Base-by-base conservation (phyloP, 2,797 vertebrate species). In the Labeo calbasu region DNA sequence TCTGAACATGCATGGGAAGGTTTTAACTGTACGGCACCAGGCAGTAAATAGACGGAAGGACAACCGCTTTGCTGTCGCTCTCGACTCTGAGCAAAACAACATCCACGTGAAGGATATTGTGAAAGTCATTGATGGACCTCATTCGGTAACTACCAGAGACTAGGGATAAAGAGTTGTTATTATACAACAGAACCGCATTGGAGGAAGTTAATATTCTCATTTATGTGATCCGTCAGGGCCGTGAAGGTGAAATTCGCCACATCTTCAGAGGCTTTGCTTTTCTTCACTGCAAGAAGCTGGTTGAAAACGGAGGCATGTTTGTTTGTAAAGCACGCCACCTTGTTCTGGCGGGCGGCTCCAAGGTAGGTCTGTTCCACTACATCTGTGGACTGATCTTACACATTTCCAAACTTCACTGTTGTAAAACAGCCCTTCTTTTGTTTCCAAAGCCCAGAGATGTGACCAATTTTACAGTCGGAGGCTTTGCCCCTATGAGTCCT, bases 281-380 rank as follows among this genome's bases (percentile, higher is more conserved):
- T 91, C 95, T 98, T n/a, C 98, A 99, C 88, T 99, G 97, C 84
- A 99, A 99, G 93, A 98, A 98, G 89, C 90, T 99, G 91, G 97
- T 99, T 88, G 97, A 99, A 88, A 99, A 99, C 0, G 98, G 98
- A 0, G 98, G 98, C n/a, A 99, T 99, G 97, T 99, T 99, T 21
- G 98, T 98, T 3, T 99, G 98, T 85, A 99, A 97, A 90, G 96
- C 97, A 0, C 93, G 97, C 1, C 97, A 98, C 89, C 89, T 99
- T 23, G 97, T 99, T 17, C 83, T 99, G 86, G 98, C 98, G 0
- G 98, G 98, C 0, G 97, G 98, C 15, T 98, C 97, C 12, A 99
- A 99, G 96, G 98, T 98, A 72, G 79, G 88, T 14, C 1, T 19
- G 17, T n/a, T 40, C 21, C 50, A 2, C 28, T 50, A 17, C 13